Evolutionary conservation across 2,797 vertebrate species (phyloP), one percentile per base, ranked within the genome.

Genomic region (Galaxias olidus): DNA sequence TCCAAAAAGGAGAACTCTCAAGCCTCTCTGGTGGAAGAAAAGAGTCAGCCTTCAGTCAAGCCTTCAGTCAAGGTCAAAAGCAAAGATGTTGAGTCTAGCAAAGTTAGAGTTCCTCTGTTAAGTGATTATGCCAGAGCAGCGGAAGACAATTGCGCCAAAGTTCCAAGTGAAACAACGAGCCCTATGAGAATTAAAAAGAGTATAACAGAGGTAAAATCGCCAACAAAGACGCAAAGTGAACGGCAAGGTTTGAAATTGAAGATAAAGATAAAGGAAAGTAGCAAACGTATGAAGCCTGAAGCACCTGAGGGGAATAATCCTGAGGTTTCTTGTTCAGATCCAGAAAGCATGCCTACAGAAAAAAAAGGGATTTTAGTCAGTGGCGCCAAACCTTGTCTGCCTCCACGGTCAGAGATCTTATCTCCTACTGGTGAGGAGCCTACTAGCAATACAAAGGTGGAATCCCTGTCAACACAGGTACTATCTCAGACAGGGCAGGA

Each of bases 1-100:
- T 13, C 17, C 8, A 59, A 57, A 68, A 66, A 49, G 17, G 57
- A 65, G 15, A n/a, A 30, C 56, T 53, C 61, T 13, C 58, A 63
- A 71, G 59, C 61, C 51, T 54, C 64, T 8, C 18, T n/a, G 9
- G 15, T 58, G 12, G 17, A 62, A 43, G 61, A 30, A 4, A 67
- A 59, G 60, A n/a, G 41, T 66, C 61, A 64, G 42, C 9, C 60
- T 45, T 57, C 57, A 9, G 59, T 69, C n/a, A 62, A 48, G 4
- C 65, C 51, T n/a, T 65, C 61, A 56, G 58, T 78, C 44, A 73
- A n/a, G 19, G n/a, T 73, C 49, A 61, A 61, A 46, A 54, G 20
- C 51, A 64, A 59, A 51, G 48, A 15, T 9, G 40, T 61, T 61
- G 62, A 10, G 56, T 54, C 59, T 49, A 59, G 79, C 65, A 17